Conservation (phyloP, 2,113 vertebrate genomes). For the Rhizomys pruinosus region DNA sequence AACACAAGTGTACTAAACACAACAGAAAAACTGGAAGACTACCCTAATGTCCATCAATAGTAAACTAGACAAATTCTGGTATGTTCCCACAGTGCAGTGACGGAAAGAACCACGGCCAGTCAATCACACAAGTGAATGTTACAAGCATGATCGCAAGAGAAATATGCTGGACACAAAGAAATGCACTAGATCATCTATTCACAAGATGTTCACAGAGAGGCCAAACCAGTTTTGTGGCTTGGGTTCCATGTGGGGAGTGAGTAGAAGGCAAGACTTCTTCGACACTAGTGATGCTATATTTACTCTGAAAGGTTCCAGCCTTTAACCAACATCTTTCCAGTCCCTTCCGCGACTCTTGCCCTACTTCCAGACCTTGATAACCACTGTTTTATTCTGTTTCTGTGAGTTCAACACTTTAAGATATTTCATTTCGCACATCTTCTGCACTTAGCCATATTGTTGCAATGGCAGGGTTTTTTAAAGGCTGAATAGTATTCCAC, state of each 20-base stretch:
- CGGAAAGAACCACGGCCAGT: background rate
- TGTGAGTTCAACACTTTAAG: background rate
- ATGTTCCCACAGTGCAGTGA: too few species aligned
- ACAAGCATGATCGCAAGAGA: slow-evolving; percentile 23
- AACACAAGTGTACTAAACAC: too few species aligned
- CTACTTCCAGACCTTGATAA: background rate
- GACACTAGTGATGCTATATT: background rate
- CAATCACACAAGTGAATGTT: background rate
- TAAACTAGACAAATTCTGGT: background rate
- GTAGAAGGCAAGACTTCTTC: background rate
- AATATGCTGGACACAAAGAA: background rate
- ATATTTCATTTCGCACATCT: too few species aligned
- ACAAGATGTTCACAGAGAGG: background rate
- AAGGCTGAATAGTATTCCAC: background rate
- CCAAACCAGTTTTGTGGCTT: background rate
- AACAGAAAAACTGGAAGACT: background rate
- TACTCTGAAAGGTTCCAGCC: background rate
- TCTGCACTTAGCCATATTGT: background rate
- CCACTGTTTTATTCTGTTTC: background rate
- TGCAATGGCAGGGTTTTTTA: background rate
- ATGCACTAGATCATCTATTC: background rate
- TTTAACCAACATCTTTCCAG: background rate
- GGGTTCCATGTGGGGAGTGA: background rate
- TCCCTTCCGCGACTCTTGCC: background rate
- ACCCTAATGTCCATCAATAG: background rate